Base-by-base conservation (phyloP, 2,888 invertebrate genomes). In the Latrodectus elegans region DNA sequence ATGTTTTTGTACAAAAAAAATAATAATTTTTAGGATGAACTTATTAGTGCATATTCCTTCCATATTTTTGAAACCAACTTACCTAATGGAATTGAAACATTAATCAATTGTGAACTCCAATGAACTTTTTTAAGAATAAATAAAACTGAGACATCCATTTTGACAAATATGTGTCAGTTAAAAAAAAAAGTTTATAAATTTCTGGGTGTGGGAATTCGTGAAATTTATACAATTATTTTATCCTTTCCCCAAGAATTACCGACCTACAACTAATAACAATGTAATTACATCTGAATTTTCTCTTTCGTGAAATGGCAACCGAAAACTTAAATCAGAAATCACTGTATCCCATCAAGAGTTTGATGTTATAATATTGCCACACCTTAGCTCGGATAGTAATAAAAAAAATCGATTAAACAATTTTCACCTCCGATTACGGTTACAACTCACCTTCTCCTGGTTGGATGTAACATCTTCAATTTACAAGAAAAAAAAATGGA, bases 391-490 rank as follows among this genome's bases (percentile, higher is more conserved):
- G 38, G 4, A 38, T n/a, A 60, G 10, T 15, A 60, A 60, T 15
- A 60, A 60, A n/a, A 60, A 60, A 60, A 60, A 15, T 60, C 60
- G 60, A 60, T 86, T 81, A 87, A 87, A 87, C 81, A 87, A 87
- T 87, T 86, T 87, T 60, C 81, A 76, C 86, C 72, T 76, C 72
- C 80, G 80, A 67, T 67, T 81, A 72, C 64, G 49, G 49, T 64
- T 71, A 67, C 55, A 51, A 51, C 52, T 71, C 8, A 70, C 70
- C 76, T 65, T 49, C 67, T 67, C 67, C 65, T 12, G 38, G 38
- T 38, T 67, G 51, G 51, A 65, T 65, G 1, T 51, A 51, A 51
- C 51, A 17, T 11, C 65, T 8, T 51, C 76, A 65, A 76, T 67
- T 52, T 76, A 14, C 15, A 38, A 38, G 60, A 15, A 67, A 51